These are phyloP conservation scores for Trachelus tabidus DNA, from an alignment of 2,888 invertebrate genomes.

Conservation along the genomic window DNA sequence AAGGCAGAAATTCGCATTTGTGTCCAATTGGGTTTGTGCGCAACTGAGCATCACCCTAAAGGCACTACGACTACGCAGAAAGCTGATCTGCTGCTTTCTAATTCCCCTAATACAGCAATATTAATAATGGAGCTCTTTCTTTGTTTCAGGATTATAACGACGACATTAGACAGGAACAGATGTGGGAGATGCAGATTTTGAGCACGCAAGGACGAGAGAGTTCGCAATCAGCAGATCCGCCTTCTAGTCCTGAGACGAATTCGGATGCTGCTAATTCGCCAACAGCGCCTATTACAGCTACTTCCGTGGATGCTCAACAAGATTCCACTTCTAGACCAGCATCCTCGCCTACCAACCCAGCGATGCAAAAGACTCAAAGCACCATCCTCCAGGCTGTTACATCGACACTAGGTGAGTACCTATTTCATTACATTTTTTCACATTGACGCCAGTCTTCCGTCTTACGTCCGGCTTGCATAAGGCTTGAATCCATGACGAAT, in stretches of 20 bases:
- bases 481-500: too few species aligned
- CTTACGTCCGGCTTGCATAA: too few species aligned
- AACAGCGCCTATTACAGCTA: slow-evolving; percentile 52
- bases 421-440: not conserved
- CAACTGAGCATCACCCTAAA: too few species aligned
- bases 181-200: slow-evolving; percentile 91
- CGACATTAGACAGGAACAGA: slow-evolving; percentile 90
- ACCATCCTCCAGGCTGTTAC: slow-evolving; percentile 42
- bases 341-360: slow-evolving; percentile 48
- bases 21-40: too few species aligned
- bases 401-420: slow-evolving; percentile 47
- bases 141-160: slow-evolving; percentile 86
- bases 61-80: too few species aligned
- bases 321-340: slow-evolving; percentile 42
- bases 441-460: too few species aligned
- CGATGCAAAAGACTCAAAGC: slow-evolving; percentile 46
- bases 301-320: slow-evolving; percentile 50
- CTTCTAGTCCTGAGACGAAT: slow-evolving; percentile 52
- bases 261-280: slow-evolving; percentile 53
- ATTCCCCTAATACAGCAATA: too few species aligned
- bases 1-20: too few species aligned
- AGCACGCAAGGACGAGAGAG: slow-evolving; percentile 68
- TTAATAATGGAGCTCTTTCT: too few species aligned
- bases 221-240: slow-evolving; percentile 47
- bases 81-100: too few species aligned